These are phyloP conservation scores for Myotis lucifugus DNA, from an alignment of 2,113 vertebrate species.

Conservation along the genomic window DNA sequence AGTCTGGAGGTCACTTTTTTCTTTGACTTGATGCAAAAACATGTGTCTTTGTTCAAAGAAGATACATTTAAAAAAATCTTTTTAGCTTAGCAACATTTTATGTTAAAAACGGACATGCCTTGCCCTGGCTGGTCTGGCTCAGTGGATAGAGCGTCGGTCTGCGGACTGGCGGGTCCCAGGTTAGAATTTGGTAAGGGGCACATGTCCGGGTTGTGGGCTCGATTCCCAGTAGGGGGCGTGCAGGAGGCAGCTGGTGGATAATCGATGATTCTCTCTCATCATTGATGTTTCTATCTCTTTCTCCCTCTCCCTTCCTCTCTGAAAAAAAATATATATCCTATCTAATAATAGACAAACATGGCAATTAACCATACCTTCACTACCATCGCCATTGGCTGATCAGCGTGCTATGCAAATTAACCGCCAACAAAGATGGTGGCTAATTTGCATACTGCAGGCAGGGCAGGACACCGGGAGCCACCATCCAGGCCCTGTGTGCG, in stretches of 20 bases:
- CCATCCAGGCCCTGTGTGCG: too few relatives aligned
- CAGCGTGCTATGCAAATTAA: too few relatives aligned
- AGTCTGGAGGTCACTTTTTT: background rate
- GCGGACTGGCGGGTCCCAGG: rapidly evolving
- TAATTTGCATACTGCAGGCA: too few relatives aligned
- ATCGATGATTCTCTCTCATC: background rate
- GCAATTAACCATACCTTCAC: too few relatives aligned
- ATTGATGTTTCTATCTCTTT: background rate
- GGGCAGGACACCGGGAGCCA: too few relatives aligned
- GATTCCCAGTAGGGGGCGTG: background rate
- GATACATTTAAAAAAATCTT: background rate
- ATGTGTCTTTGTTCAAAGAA: background rate
- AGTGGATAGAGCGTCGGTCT: background rate
- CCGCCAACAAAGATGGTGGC: too few relatives aligned
- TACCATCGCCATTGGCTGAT: too few relatives aligned
- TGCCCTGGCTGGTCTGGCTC: background rate
- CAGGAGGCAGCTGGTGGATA: background rate
- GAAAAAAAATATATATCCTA: too few relatives aligned
- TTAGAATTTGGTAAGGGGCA: background rate
- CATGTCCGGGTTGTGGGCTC: background rate
- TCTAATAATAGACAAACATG: too few relatives aligned
- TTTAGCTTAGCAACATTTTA: background rate
- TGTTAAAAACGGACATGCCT: background rate
- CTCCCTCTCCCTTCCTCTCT: background rate
- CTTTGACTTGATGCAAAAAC: background rate